Percentiles rank a stretch among this genome's conserved stretches.
These are phyloP conservation scores for Abrostola triplasia DNA, from an alignment of 2,888 invertebrate genomes.

Conservation along the genomic window DNA sequence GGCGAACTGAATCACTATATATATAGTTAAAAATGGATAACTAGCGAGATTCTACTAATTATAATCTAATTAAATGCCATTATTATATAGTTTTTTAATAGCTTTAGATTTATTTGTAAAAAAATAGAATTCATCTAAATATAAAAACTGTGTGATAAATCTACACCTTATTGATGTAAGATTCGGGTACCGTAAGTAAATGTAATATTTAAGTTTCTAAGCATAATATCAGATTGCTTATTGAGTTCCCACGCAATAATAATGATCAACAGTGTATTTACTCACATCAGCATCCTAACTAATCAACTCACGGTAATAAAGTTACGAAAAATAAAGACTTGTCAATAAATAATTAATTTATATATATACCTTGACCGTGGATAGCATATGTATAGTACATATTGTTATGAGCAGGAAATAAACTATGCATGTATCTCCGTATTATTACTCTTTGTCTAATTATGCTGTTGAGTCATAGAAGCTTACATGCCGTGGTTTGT, in stretches of 20 bases:
- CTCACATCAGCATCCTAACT: constrained; percentile 7
- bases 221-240: constrained; percentile 27
- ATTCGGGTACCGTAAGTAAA: not conserved
- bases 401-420: constrained; percentile 8
- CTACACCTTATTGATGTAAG: not conserved
- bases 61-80: too few species aligned
- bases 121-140: too few species aligned
- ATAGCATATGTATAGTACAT: constrained; percentile 12
- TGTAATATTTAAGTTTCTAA: not conserved
- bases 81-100: too few species aligned
- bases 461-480: not conserved
- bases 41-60: too few species aligned
- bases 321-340: constrained; percentile 11
- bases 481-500: not conserved
- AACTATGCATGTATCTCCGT: constrained; percentile 5
- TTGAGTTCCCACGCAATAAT: constrained; percentile 20
- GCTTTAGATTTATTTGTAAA: too few species aligned
- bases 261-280: too few species aligned
- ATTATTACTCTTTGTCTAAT: constrained; percentile 16
- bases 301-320: constrained; percentile 1
- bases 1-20: too few species aligned
- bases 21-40: too few species aligned
- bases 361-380: constrained; percentile 6
- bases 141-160: too few species aligned
- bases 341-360: constrained; percentile 10